Percentiles rank a stretch among this genome's conserved stretches.
phyloP scores from a whole-genome alignment of 2,113 vertebrate species.

The Pogona vitticeps region DNA sequence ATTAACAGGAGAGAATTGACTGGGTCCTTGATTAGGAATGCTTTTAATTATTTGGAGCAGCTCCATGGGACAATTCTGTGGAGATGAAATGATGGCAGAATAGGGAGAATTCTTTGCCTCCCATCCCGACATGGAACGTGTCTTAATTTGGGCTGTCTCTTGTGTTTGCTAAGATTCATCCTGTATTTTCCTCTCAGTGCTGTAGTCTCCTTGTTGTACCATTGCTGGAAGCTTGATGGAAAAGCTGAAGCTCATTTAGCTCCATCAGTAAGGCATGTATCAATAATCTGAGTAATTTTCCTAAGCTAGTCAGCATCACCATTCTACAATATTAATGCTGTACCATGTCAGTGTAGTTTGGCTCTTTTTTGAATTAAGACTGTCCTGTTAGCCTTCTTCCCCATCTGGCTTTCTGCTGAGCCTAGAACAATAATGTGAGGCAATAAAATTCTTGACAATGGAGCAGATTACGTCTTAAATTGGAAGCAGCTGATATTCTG shows the following conservation, averaged over 20 bases:
- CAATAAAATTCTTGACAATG: not conserved
- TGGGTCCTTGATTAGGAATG: not conserved
- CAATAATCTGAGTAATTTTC: not conserved
- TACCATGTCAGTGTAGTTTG: too few relatives aligned
- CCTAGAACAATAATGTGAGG: not conserved
- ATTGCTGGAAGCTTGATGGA: not conserved
- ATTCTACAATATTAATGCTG: not conserved
- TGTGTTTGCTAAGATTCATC: not conserved
- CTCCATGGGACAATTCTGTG: not conserved
- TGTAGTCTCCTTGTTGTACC: not conserved
- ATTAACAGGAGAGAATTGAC: not conserved
- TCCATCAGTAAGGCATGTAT: not conserved
- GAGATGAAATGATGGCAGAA: not conserved
- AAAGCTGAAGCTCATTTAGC: not conserved
- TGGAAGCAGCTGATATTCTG: not conserved
- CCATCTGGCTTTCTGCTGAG: not conserved
- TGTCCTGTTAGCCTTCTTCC: not conserved
- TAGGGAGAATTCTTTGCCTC: not conserved
- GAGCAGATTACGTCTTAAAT: not conserved
- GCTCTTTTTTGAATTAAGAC: not conserved
- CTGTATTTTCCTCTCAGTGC: not conserved
- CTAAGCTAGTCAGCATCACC: not conserved
- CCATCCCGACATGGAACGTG: not conserved
- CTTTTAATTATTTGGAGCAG: not conserved
- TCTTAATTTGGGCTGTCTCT: not conserved